Evolutionary conservation across 2,113 vertebrate species (phyloP).

Genomic region (Rallus limicola): DNA sequence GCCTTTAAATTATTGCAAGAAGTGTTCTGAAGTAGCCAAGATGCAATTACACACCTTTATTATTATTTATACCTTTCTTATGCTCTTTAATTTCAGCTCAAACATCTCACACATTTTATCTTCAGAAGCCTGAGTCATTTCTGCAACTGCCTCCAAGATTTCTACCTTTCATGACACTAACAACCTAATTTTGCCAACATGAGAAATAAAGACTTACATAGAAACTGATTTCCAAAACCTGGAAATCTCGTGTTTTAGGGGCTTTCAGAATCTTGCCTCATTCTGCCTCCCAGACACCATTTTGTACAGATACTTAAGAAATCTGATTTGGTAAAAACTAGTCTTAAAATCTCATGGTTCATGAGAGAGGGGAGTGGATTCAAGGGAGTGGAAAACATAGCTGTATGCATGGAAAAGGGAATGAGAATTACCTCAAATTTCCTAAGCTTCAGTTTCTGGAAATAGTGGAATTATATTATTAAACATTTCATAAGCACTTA

Average conservation of each 20-base stretch:
- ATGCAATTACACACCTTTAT: not conserved
- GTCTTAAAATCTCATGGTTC: not conserved
- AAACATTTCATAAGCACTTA: not conserved
- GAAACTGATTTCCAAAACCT: not conserved
- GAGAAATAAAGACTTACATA: not conserved
- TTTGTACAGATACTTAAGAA: not conserved
- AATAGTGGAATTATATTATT: not conserved
- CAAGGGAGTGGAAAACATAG: not conserved
- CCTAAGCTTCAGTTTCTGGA: not conserved
- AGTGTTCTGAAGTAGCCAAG: not conserved
- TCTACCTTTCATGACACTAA: not conserved
- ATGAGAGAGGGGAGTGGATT: not conserved
- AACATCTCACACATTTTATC: not conserved
- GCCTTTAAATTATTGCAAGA: not conserved
- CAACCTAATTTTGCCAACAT: not conserved
- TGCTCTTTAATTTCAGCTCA: not conserved
- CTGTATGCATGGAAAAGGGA: not conserved
- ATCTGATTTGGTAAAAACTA: not conserved
- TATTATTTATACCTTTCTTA: slow-evolving; percentile 28
- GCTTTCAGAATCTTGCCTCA: not conserved
- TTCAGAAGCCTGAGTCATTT: not conserved
- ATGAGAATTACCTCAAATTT: not conserved
- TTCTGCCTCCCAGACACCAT: not conserved
- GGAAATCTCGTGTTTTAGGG: not conserved
- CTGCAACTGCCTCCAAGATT: not conserved